Percentiles rank a stretch among this genome's conserved stretches.
phyloP scores from a whole-genome alignment of 35 echinoderm and acorn worm genomes.

The Heliocidaris tuberculata region DNA sequence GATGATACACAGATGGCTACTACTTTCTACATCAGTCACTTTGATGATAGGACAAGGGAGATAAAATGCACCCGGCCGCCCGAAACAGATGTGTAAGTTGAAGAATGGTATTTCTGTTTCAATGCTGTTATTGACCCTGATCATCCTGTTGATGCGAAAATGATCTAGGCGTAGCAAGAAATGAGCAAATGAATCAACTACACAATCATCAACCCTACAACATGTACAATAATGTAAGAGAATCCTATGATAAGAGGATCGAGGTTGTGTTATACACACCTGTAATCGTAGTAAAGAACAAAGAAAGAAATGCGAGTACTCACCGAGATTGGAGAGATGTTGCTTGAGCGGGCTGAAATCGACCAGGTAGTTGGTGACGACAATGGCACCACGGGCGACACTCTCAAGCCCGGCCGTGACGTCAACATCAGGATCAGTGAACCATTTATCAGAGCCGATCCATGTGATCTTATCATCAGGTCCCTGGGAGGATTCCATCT shows the following conservation, averaged over 20 bases:
- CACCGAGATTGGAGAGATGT: constrained; percentile 22
- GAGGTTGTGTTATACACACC: neutral
- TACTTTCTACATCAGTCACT: too few relatives aligned
- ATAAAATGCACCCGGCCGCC: too few relatives aligned
- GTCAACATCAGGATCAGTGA: constrained; percentile 46
- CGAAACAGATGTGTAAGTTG: too few relatives aligned
- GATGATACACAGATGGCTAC: too few relatives aligned
- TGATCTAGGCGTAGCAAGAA: too few relatives aligned
- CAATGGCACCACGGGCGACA: constrained; percentile 22
- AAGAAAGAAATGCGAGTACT: neutral
- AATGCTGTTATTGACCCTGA: too few relatives aligned
- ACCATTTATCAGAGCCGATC: constrained; percentile 40
- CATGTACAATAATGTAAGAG: too few relatives aligned
- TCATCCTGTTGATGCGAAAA: too few relatives aligned
- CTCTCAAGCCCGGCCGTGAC: constrained; percentile 5
- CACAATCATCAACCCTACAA: too few relatives aligned
- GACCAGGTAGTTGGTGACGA: constrained; percentile 27
- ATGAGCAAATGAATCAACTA: too few relatives aligned
- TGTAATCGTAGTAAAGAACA: neutral
- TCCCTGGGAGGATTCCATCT: neutral
- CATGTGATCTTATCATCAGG: constrained; percentile 42
- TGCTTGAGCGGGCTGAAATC: neutral
- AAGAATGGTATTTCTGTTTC: too few relatives aligned
- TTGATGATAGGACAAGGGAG: too few relatives aligned
- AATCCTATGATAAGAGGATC: neutral